Base-by-base conservation (phyloP, 1,140 invertebrate genomes). In the Coenobita brevimanus region DNA sequence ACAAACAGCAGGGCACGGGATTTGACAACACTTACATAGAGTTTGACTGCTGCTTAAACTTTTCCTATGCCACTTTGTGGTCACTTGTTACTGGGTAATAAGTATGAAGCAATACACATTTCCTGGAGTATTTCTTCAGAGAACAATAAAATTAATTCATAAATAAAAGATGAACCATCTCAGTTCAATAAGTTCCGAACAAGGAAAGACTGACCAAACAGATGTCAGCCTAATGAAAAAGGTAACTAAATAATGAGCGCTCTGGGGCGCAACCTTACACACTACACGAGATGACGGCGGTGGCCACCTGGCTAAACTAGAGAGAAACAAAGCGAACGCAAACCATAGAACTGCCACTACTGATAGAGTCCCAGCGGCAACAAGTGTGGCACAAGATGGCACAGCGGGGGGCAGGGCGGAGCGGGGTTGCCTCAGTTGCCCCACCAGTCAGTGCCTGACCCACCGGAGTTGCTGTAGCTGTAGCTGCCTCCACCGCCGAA, bases 391-490 rank as follows among this genome's bases (percentile, higher is more conserved):
- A 87, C 85, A 87, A 87, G 76, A 76, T 87, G 85, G 85, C 85
- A 85, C 33, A 71, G 71, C 41, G 82, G 50, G 24, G 80, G 36
- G 62, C 36, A 8, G 15, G 36, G 38, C 2, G 13, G 73, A 8
- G 36, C 64, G 15, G 27, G 60, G 46, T 36, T 41, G 27, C 69
- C 69, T 88, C 86, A 87, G 38, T 89, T 81, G 69, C 88, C 84
- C 90, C 90, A 90, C 90, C 90, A 90, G 67, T 90, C 90, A 6
- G 87, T 90, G 43, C 88, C 88, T 0, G 90, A 90, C 8, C 88
- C 80, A 38, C 79, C 83, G 15, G 90, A 88, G 43, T 69, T 54
- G 80, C 81, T 90, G 82, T 87, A 90, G 73, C 41, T 90, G 82
- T 89, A 89, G 73, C 73, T 80, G 33, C 85, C 81, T 30, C 73